Percentiles rank a stretch among this genome's conserved stretches.
Evolutionary conservation across 2,888 invertebrate species (phyloP).

Genomic region (Chrysotoxum bicinctum): DNA sequence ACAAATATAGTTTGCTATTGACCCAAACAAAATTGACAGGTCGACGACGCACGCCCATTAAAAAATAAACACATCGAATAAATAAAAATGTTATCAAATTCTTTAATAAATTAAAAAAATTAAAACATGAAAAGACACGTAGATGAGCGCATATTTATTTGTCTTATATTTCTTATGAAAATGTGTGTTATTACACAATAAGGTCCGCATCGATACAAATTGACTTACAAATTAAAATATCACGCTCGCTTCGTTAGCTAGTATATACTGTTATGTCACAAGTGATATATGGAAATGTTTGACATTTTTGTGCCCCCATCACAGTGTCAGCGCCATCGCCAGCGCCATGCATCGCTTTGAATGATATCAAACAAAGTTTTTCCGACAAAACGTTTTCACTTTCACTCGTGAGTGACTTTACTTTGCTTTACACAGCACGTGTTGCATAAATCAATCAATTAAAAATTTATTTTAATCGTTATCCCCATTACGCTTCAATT

Average conservation of each 20-base stretch:
- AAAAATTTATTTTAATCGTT: constrained; percentile 44
- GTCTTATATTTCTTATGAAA: not conserved
- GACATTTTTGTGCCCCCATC: not conserved
- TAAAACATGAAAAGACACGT: not conserved
- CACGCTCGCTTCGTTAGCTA: not conserved
- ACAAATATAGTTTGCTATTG: no score
- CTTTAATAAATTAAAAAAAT: no score
- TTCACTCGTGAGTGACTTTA: constrained; percentile 8
- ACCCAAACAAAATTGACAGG: no score
- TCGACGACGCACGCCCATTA: no score
- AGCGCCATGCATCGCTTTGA: not conserved
- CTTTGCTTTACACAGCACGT: constrained; percentile 25
- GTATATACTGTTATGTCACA: not conserved
- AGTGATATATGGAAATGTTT: constrained; percentile 17
- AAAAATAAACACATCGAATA: no score
- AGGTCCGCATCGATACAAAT: not conserved
- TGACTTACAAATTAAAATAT: constrained; percentile 1
- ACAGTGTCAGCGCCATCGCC: no score
- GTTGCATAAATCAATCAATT: constrained; percentile 42
- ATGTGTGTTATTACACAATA: not conserved
- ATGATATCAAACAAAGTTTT: constrained; percentile 8
- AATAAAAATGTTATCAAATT: no score
- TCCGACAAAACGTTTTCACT: constrained; percentile 17
- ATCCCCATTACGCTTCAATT: constrained; percentile 35
- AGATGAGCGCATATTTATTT: not conserved